Evolutionary conservation across 2,113 vertebrate genomes (phyloP).

Genomic region (Rhipidura dahli): DNA sequence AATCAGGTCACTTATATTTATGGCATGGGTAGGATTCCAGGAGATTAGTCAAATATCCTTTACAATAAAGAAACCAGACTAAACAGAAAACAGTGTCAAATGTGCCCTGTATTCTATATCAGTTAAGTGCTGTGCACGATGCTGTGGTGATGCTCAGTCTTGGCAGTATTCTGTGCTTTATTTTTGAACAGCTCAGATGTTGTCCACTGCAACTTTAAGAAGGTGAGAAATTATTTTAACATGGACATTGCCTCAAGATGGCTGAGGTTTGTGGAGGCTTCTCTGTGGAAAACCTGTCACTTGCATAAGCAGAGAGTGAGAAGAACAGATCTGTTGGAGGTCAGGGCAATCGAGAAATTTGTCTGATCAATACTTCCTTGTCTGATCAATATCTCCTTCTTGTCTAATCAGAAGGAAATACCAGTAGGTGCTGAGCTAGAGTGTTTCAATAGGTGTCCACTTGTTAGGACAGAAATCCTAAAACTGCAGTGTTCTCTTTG

Average conservation of each 20-base stretch:
- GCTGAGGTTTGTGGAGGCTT: neutral
- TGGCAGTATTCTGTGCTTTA: neutral
- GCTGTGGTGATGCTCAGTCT: neutral
- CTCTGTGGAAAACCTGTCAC: neutral
- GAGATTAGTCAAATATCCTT: neutral
- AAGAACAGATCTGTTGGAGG: neutral
- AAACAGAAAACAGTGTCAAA: neutral
- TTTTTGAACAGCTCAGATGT: neutral
- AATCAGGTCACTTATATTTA: neutral
- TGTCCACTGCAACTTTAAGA: neutral
- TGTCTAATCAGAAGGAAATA: neutral
- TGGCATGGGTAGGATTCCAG: neutral
- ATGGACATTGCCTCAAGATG: neutral
- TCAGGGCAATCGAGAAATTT: neutral
- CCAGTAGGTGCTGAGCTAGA: neutral
- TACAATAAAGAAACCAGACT: neutral
- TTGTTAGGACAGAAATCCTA: neutral
- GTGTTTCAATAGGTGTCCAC: neutral
- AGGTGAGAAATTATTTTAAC: neutral
- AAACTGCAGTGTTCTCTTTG: neutral
- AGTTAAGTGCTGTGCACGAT: neutral
- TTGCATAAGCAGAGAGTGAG: neutral
- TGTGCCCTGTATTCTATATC: neutral
- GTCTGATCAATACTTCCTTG: neutral
- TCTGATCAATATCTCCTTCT: no score